phyloP scores from a whole-genome alignment of 1,140 invertebrate species.

The Cydia pomonella region DNA sequence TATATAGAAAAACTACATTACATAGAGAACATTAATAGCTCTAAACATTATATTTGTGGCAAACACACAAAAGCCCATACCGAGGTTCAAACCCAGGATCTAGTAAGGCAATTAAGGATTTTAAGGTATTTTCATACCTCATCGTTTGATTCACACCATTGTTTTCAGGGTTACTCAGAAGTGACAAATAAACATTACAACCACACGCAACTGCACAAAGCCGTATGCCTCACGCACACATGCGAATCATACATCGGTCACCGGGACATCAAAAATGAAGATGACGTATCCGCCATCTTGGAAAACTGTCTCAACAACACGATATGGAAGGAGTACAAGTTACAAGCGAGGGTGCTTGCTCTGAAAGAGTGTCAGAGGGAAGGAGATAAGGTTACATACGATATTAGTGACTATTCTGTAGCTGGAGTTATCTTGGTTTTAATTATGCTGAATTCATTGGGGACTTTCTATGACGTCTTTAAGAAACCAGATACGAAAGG shows the following conservation, averaged over 20 bases:
- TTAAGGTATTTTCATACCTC: no score
- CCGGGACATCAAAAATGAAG: constrained; percentile 37
- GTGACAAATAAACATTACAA: constrained; percentile 75
- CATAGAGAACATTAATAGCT: no score
- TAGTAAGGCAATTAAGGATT: no score
- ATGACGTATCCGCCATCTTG: constrained; percentile 11
- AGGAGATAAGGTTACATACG: background rate
- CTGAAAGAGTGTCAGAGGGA: background rate
- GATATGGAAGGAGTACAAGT: background rate
- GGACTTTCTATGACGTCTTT: background rate
- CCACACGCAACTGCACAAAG: constrained; percentile 79
- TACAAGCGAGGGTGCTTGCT: background rate
- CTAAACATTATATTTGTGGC: no score
- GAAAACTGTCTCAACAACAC: background rate
- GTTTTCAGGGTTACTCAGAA: constrained; percentile 63
- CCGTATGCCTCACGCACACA: constrained; percentile 69
- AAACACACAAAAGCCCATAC: no score
- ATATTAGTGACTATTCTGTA: background rate
- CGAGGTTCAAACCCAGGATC: no score
- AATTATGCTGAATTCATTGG: background rate
- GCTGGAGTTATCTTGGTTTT: background rate
- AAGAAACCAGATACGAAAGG: background rate
- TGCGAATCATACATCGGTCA: constrained; percentile 48
- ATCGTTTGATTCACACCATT: no score
- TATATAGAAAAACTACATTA: no score